phyloP scores from a whole-genome alignment of 1,140 invertebrate genomes.

The Tenebrio molitor region DNA sequence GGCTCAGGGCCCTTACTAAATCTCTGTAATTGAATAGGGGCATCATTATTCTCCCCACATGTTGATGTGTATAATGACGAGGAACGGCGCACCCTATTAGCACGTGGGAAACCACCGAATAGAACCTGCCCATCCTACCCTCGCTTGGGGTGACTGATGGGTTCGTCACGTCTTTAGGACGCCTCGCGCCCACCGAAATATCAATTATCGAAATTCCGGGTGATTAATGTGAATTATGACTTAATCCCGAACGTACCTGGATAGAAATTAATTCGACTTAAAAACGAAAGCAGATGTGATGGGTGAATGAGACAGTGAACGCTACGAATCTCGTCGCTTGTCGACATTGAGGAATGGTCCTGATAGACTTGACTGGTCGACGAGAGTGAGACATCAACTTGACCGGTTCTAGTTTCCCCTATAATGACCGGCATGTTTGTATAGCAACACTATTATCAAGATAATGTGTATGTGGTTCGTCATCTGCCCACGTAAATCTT shows the following conservation, averaged over 20 bases:
- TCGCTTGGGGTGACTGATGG: slow-evolving; percentile 12
- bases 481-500: slow-evolving; percentile 40
- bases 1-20: slow-evolving; percentile 22
- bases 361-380: slow-evolving; percentile 34
- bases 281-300: slow-evolving; percentile 20
- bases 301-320: slow-evolving; percentile 41
- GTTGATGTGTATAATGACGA: slow-evolving; percentile 47
- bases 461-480: slow-evolving; percentile 53
- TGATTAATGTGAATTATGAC: slow-evolving; percentile 10
- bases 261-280: slow-evolving; percentile 11
- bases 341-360: slow-evolving; percentile 21
- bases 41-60: slow-evolving; percentile 45
- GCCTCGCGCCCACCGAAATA: not conserved
- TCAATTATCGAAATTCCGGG: not conserved
- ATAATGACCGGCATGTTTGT: slow-evolving; percentile 56
- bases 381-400: slow-evolving; percentile 54
- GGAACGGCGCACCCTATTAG: slow-evolving; percentile 47
- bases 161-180: slow-evolving; percentile 13
- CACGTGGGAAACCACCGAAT: slow-evolving; percentile 45
- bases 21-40: slow-evolving; percentile 42
- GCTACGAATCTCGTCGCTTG: slow-evolving; percentile 27
- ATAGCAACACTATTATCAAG: slow-evolving; percentile 57
- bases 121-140: slow-evolving; percentile 28
- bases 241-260: no score
- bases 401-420: slow-evolving; percentile 53